Conservation (phyloP, 2,888 invertebrate species). For the Charanyca ferruginea region DNA sequence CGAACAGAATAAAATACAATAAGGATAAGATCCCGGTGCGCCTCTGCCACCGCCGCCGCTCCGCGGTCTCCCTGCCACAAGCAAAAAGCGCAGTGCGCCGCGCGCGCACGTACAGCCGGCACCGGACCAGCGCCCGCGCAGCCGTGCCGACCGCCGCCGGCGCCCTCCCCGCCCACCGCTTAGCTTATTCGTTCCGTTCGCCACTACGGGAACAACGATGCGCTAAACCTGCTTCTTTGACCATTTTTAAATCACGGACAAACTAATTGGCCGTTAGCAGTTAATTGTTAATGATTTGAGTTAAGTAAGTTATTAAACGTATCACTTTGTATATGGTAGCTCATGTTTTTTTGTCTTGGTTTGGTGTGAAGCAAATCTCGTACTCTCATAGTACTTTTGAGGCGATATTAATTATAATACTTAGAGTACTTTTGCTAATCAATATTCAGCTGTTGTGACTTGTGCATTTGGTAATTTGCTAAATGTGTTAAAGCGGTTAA, state of each 20-base stretch:
- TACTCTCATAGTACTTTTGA: not conserved
- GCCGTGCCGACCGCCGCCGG: conserved; percentile 16
- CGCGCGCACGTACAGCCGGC: conserved; percentile 58
- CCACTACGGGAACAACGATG: conserved; percentile 62
- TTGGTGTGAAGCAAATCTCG: conserved; percentile 11
- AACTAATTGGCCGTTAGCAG: conserved; percentile 57
- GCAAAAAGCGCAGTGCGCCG: conserved; percentile 71
- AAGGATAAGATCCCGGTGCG: conserved; percentile 83
- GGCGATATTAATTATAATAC: too few species aligned
- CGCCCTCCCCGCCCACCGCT: conserved; percentile 75
- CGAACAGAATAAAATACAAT: conserved; percentile 87
- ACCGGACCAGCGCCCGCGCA: conserved; percentile 55
- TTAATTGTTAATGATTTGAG: conserved; percentile 61
- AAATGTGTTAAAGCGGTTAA: not conserved
- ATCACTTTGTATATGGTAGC: conserved; percentile 36
- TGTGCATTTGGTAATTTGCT: not conserved
- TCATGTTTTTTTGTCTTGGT: conserved; percentile 24
- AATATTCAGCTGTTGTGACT: not conserved
- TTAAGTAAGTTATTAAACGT: conserved; percentile 62
- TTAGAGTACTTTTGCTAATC: not conserved
- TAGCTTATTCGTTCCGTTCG: conserved; percentile 72
- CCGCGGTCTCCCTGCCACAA: conserved; percentile 72
- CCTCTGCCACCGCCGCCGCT: conserved; percentile 69
- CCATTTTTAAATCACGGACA: conserved; percentile 59
- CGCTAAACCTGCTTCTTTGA: conserved; percentile 62